Percentiles rank a stretch among this genome's conserved stretches.
Conservation (phyloP, 2,113 vertebrate species). For the Stomatorhinus ivindoensis region DNA sequence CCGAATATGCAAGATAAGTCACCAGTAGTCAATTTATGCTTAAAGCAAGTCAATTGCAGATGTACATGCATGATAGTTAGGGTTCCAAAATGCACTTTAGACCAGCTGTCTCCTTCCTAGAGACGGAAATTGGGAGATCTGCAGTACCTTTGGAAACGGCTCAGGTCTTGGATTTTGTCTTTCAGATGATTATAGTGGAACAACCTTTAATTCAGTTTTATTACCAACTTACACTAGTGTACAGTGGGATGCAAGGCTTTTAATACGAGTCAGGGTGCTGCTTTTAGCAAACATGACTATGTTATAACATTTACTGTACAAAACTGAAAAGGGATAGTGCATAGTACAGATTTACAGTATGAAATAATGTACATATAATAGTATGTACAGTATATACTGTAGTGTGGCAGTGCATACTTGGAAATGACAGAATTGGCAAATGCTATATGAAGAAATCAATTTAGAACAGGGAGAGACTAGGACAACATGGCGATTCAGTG, state of each 20-base stretch:
- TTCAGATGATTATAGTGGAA: background rate
- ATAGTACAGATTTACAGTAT: background rate
- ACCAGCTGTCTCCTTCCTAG: background rate
- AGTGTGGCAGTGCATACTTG: background rate
- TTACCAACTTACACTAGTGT: background rate
- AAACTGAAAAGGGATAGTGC: background rate
- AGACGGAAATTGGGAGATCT: background rate
- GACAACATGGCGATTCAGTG: background rate
- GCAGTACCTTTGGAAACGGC: background rate
- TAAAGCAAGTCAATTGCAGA: background rate
- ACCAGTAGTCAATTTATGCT: background rate
- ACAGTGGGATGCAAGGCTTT: background rate
- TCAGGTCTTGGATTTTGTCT: background rate
- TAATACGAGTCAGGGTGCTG: background rate
- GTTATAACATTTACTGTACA: background rate
- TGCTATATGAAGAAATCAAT: background rate
- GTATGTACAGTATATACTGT: background rate
- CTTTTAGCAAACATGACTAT: background rate
- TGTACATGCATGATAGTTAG: background rate
- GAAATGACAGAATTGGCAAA: background rate
- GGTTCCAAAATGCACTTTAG: background rate
- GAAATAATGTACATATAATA: background rate
- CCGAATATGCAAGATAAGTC: background rate
- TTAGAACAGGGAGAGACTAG: background rate
- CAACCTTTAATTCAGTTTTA: background rate